These are phyloP conservation scores for Pachyseris speciosa DNA, from an alignment of 64 coral and sea anemone genomes.

Conservation along the genomic window DNA sequence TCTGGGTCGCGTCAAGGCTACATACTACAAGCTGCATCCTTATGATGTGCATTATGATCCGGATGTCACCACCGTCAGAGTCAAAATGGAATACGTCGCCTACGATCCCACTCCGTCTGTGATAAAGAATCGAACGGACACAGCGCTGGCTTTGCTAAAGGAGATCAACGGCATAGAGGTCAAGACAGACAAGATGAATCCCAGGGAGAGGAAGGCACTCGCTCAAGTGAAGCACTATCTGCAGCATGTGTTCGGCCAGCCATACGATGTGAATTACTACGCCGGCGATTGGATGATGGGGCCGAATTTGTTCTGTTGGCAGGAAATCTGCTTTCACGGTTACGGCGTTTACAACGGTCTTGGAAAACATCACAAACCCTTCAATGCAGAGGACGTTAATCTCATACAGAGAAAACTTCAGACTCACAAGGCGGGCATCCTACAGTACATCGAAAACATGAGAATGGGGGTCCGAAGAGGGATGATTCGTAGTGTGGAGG, in stretches of 20 bases:
- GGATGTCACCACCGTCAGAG: neutral
- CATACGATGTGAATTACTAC: conserved; percentile 91
- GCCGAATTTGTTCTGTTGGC: conserved; percentile 93
- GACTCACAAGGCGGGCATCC: conserved; percentile 43
- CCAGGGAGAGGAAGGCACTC: conserved; percentile 80
- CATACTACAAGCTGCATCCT: conserved; percentile 74
- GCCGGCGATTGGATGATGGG: conserved; percentile 94
- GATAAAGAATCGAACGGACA: conserved; percentile 78
- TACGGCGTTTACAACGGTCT: conserved; percentile 63
- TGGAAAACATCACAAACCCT: conserved; percentile 54
- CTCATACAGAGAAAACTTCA: conserved; percentile 50
- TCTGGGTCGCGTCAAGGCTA: conserved; percentile 49
- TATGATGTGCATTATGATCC: conserved; percentile 61
- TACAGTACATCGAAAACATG: conserved; percentile 85
- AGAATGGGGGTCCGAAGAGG: conserved; percentile 72
- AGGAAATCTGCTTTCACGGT: conserved; percentile 69
- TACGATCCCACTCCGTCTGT: conserved; percentile 65
- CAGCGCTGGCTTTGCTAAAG: conserved; percentile 50
- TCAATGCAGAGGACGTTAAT: conserved; percentile 34
- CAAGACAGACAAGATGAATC: conserved; percentile 59
- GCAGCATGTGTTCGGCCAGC: conserved; percentile 81
- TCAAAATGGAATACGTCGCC: conserved; percentile 45
- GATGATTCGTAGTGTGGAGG: conserved; percentile 78
- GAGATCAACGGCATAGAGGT: conserved; percentile 52
- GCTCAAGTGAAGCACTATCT: conserved; percentile 84